Base-by-base conservation (phyloP, 2,113 vertebrate species). In the Psophia crepitans region DNA sequence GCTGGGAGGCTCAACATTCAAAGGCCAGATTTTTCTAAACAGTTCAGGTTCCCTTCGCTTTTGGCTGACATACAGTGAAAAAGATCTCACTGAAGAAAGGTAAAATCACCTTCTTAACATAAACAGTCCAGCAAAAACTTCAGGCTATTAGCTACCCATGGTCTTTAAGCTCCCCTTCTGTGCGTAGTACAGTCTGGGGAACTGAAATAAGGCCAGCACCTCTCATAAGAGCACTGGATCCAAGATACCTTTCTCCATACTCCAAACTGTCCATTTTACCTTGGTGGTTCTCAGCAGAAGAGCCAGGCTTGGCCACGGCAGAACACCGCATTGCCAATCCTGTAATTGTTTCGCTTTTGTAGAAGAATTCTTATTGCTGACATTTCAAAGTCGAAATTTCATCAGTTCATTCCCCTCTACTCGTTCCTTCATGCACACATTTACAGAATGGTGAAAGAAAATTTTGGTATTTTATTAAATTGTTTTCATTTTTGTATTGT, bases 1-100 rank as follows among this genome's bases (percentile, higher is more conserved):
- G 89, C 93, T 86, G 68, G 68, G 49, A 93, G 79, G 90, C 83
- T 93, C 88, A 88, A 75, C 74, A 89, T 90, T 94, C 65, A 90
- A 88, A 89, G 86, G 80, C 30, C 76, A 87, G 43, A 71, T 90
- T 95, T 96, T 88, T 70, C 79, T 18, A 7, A 91, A 76, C 79
- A 70, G 85, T 85, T 90, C 75, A 86, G 54, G 79, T 90, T 89
- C 91, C 84, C 75, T 82, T 49, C 46, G 5, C 33, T 84, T 95
- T 89, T 93, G 92, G 76, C 83, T 89, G 86, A 80, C 64, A 81
- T 7, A 86, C 63, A 90, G 54, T 86, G 70, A 81, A 61, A 94
- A 92, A 75, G 64, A 76, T 78, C 74, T 74, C 51, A 3, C 4
- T 43, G 60, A 87, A 89, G 64, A 75, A 89, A 92, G 60, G 68